Conservation (phyloP, 2,113 vertebrate genomes). For the Macquaria australasica region DNA sequence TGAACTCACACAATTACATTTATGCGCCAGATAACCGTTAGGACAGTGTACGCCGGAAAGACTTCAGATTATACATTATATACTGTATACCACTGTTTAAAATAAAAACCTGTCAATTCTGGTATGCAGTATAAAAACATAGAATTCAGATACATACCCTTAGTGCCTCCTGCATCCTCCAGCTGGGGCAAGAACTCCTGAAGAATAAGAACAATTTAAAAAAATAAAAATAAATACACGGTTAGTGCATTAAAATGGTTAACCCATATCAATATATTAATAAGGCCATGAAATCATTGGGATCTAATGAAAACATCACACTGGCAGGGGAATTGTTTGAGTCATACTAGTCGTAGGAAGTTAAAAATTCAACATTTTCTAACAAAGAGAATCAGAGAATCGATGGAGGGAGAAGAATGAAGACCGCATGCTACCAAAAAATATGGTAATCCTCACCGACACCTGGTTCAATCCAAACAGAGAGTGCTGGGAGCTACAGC, state of each 20-base stretch:
- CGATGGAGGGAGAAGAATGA: not conserved
- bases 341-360: not conserved
- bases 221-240: not conserved
- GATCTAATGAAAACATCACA: not conserved
- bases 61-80: not conserved
- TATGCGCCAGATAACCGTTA: not conserved
- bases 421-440: not conserved
- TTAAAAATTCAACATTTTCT: not conserved
- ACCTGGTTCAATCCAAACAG: constrained; percentile 93
- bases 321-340: not conserved
- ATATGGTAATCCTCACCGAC: constrained; percentile 84
- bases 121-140: not conserved
- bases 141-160: constrained; percentile 77
- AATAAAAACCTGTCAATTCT: not conserved
- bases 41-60: not conserved
- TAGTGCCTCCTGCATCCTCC: constrained; percentile 86
- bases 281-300: not conserved
- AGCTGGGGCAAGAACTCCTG: constrained; percentile 91
- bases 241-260: not conserved
- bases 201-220: constrained; percentile 14
- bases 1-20: not conserved
- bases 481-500: constrained; percentile 94
- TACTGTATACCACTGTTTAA: not conserved
- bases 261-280: not conserved
- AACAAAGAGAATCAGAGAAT: not conserved